These are phyloP conservation scores for Phylloscopus collybita DNA, from an alignment of 2,797 vertebrate species.

Conservation along the genomic window DNA sequence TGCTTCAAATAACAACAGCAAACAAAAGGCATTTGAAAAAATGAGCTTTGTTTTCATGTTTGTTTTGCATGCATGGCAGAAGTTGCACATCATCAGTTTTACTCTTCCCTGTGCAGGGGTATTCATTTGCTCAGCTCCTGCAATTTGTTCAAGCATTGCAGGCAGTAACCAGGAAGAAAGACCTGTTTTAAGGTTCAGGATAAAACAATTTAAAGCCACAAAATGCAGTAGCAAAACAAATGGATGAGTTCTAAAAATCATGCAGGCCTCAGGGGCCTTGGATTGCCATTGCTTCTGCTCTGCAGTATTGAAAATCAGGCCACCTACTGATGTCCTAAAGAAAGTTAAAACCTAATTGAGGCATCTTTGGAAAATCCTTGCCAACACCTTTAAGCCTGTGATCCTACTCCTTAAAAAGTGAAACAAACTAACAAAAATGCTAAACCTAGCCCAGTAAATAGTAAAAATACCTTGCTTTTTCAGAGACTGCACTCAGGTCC, in stretches of 20 bases:
- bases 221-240: neutral
- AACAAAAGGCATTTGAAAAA: neutral
- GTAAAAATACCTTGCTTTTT: neutral
- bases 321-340: neutral
- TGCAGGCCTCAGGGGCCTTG: neutral
- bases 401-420: neutral
- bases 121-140: neutral
- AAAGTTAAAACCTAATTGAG: neutral
- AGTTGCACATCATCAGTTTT: neutral
- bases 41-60: neutral
- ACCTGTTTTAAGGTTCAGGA: neutral
- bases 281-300: neutral
- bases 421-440: conserved; percentile 7
- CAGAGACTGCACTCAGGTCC: neutral
- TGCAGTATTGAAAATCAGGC: neutral
- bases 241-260: neutral
- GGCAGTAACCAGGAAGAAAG: neutral
- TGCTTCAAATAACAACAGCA: neutral
- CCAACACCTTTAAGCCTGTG: neutral
- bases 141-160: neutral
- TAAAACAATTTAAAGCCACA: neutral
- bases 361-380: neutral
- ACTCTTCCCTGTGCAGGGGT: neutral
- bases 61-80: neutral
- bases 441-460: neutral